Conservation (phyloP, 2,113 vertebrate genomes). For the Cinclus cinclus region DNA sequence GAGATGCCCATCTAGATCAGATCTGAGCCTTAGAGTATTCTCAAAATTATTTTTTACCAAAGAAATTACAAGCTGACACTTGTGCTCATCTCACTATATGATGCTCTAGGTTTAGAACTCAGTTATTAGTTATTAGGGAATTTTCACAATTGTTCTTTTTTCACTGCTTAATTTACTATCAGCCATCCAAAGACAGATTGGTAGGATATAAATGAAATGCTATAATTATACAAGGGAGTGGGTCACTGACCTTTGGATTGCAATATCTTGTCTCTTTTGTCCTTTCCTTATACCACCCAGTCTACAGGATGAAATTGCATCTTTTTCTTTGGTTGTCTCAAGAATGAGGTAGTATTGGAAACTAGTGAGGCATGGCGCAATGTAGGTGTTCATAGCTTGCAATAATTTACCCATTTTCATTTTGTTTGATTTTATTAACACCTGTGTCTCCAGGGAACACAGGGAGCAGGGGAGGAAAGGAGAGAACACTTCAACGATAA, state of each 20-base stretch:
- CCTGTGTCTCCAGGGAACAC: slow-evolving; percentile 85
- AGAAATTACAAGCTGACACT: background rate
- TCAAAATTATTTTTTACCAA: background rate
- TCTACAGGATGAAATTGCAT: slow-evolving; percentile 88
- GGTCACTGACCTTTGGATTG: slow-evolving; percentile 92
- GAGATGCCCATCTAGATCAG: background rate
- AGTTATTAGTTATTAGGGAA: slow-evolving; percentile 15
- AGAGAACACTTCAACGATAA: slow-evolving; percentile 81
- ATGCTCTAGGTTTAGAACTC: background rate
- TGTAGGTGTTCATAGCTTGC: slow-evolving; percentile 74
- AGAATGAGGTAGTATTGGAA: slow-evolving; percentile 87
- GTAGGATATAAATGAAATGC: slow-evolving; percentile 88
- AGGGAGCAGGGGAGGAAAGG: slow-evolving; percentile 71
- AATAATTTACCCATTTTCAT: slow-evolving; percentile 84
- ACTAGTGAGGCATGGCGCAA: slow-evolving; percentile 86
- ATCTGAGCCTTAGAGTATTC: background rate
- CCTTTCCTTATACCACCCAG: slow-evolving; percentile 73
- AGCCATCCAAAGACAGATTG: slow-evolving; percentile 53
- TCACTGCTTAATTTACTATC: slow-evolving; percentile 70
- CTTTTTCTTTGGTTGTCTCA: slow-evolving; percentile 81
- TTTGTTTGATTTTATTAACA: slow-evolving; percentile 92
- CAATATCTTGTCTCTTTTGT: slow-evolving; percentile 97
- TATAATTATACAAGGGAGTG: slow-evolving; percentile 91
- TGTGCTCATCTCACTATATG: background rate
- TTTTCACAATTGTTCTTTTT: slow-evolving; percentile 51